Conservation (phyloP, 2,797 vertebrate genomes). For the Capromys pilorides region DNA sequence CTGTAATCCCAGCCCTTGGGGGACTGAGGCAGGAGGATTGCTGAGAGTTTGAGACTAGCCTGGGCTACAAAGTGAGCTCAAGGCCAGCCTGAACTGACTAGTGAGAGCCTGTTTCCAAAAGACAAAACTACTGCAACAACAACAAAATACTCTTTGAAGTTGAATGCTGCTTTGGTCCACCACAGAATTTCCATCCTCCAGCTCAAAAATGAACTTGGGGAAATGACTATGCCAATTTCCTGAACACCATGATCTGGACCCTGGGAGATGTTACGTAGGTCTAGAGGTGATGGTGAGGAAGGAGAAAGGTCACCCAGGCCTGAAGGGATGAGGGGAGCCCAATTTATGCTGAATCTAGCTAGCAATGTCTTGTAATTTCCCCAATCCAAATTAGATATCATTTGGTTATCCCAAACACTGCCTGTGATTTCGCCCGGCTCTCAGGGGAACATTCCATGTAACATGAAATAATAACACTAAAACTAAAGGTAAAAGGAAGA, state of each 20-base stretch:
- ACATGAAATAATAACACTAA: constrained; percentile 54
- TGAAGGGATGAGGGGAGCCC: not conserved
- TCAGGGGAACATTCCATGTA: not conserved
- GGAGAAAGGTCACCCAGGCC: not conserved
- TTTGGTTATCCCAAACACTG: not conserved
- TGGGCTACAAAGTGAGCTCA: no score
- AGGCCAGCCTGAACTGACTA: no score
- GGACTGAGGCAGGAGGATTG: no score
- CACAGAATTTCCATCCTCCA: not conserved
- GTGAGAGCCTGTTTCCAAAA: no score
- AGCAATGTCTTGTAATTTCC: not conserved
- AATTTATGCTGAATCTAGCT: not conserved
- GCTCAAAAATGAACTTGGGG: not conserved
- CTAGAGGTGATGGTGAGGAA: not conserved
- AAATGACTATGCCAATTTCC: not conserved
- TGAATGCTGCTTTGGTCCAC: not conserved
- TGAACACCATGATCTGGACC: not conserved
- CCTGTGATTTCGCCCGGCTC: not conserved
- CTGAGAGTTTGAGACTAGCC: no score
- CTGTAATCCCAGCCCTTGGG: no score
- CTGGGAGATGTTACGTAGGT: not conserved
- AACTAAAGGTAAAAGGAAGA: constrained; percentile 71
- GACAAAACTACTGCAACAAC: no score
- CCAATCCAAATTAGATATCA: not conserved
- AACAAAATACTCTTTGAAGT: not conserved